phyloP scores from a whole-genome alignment of 2,113 vertebrate genomes.

The Brienomyrus longianalis region DNA sequence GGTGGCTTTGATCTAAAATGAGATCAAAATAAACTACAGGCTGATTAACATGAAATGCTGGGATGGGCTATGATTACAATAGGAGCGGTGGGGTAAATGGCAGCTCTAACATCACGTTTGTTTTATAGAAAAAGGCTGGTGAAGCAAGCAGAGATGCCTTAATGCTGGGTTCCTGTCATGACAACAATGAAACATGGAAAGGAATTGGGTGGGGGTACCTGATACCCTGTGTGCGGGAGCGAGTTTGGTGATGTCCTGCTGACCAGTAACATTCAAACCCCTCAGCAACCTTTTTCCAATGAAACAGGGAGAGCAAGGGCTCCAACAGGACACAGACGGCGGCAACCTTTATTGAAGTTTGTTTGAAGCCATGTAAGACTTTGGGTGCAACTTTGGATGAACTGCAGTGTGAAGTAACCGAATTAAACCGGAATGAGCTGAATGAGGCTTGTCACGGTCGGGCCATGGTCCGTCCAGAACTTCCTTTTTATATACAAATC shows the following conservation, averaged over 20 bases:
- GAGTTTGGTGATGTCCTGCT: background rate
- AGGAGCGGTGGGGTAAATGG: background rate
- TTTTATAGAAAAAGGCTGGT: background rate
- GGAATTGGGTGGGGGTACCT: background rate
- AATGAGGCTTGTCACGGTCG: background rate
- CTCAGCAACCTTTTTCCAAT: background rate
- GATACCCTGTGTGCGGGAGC: background rate
- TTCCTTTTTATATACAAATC: background rate
- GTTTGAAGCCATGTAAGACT: background rate
- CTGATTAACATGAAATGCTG: background rate
- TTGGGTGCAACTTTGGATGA: background rate
- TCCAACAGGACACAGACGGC: background rate
- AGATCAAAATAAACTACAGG: background rate
- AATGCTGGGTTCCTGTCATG: background rate
- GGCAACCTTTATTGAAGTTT: background rate
- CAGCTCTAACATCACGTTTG: background rate
- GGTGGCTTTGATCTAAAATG: background rate
- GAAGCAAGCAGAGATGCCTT: background rate
- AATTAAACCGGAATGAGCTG: background rate
- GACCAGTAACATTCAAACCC: background rate
- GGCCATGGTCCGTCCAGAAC: background rate
- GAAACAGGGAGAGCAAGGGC: background rate
- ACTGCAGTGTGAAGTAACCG: background rate
- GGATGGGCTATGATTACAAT: background rate
- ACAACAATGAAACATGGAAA: background rate